Conservation (phyloP, 1,140 invertebrate genomes). For the Pseudomyrmex pallidus region DNA sequence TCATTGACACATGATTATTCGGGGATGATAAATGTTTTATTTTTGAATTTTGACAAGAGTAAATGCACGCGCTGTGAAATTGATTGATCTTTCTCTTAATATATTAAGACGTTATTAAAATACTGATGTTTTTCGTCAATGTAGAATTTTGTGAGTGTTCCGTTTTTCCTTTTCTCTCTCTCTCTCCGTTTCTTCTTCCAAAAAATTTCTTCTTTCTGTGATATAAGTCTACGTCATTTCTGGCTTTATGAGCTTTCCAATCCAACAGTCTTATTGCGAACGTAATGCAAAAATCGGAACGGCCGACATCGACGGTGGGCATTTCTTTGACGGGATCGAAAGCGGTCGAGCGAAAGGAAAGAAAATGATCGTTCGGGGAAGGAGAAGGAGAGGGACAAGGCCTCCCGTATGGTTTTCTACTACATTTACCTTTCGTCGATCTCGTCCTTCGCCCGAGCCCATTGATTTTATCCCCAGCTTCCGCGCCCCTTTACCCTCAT, state of each 20-base stretch:
- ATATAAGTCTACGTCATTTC: constrained; percentile 15
- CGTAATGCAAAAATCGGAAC: constrained; percentile 53
- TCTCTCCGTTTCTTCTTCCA: not conserved
- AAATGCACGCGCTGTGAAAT: too few species aligned
- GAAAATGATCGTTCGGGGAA: constrained; percentile 28
- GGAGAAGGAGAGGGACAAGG: constrained; percentile 5
- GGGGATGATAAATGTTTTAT: too few species aligned
- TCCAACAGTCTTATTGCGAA: constrained; percentile 9
- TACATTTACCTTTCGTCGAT: constrained; percentile 56
- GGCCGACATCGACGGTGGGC: constrained; percentile 48
- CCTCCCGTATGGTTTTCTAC: constrained; percentile 48
- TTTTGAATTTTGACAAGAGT: too few species aligned
- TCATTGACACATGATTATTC: not conserved
- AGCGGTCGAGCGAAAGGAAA: constrained; percentile 34
- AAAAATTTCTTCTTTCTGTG: not conserved
- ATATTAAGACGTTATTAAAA: too few species aligned
- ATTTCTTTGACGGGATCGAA: constrained; percentile 54
- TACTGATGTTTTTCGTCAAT: too few species aligned
- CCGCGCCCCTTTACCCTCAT: constrained; percentile 30
- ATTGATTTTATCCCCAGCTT: constrained; percentile 50
- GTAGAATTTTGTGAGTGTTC: too few species aligned
- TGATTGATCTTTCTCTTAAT: too few species aligned
- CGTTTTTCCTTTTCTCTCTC: too few species aligned
- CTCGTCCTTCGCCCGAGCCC: constrained; percentile 10
- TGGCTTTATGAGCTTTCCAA: constrained; percentile 44